These are phyloP conservation scores for Liodrosophila aerea DNA, from an alignment of 2,888 invertebrate genomes.

Conservation along the genomic window DNA sequence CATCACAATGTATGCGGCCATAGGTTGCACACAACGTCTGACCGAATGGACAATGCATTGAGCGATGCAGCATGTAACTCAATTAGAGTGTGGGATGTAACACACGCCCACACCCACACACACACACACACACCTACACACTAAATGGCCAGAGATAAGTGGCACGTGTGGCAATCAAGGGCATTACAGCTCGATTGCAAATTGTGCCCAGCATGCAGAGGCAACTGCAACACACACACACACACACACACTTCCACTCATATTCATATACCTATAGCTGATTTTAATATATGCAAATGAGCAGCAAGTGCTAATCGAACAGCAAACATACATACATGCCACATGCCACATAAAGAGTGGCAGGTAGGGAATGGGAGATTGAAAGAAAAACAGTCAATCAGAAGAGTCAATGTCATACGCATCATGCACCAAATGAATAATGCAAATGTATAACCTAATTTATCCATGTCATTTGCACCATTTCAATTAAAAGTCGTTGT, in stretches of 20 bases:
- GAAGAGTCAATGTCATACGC: too few relatives aligned
- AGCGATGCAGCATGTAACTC: constrained; percentile 59
- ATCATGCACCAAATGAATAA: too few relatives aligned
- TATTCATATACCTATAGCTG: constrained; percentile 11
- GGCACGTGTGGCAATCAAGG: constrained; percentile 55
- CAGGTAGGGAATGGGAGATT: too few relatives aligned
- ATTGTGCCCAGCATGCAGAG: constrained; percentile 33
- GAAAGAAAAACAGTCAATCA: too few relatives aligned
- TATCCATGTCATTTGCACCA: too few relatives aligned
- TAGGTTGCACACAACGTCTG: constrained; percentile 24
- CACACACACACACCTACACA: constrained; percentile 1
- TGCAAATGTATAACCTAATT: too few relatives aligned
- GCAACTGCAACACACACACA: constrained; percentile 24
- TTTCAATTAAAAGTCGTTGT: too few relatives aligned
- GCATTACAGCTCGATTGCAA: constrained; percentile 44
- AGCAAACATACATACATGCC: constrained; percentile 6
- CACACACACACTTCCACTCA: constrained; percentile 14
- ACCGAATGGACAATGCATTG: constrained; percentile 27
- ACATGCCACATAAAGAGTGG: too few relatives aligned
- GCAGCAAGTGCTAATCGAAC: constrained; percentile 15
- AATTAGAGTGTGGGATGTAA: constrained; percentile 54
- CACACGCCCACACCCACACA: constrained; percentile 16
- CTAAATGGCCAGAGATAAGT: constrained; percentile 23
- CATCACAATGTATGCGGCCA: constrained; percentile 50
- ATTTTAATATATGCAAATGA: constrained; percentile 45